Conservation (phyloP, 2,113 vertebrate genomes). For the Gallinago jamesoni region DNA sequence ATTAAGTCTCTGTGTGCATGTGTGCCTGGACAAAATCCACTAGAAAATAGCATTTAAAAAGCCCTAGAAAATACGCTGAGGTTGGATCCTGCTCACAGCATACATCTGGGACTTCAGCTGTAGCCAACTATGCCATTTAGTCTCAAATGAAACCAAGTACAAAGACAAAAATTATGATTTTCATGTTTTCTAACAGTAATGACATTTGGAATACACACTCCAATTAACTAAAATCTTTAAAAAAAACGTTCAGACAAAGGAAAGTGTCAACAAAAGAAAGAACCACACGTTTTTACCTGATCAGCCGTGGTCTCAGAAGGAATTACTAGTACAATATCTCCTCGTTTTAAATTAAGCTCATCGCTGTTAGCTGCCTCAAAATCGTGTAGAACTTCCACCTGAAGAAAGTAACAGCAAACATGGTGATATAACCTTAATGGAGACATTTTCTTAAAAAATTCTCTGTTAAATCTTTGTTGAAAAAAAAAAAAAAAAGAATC, state of each 20-base stretch:
- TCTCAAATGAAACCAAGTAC: not conserved
- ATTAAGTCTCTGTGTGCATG: not conserved
- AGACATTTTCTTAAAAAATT: not conserved
- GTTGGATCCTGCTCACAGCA: not conserved
- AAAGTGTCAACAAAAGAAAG: not conserved
- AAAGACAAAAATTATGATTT: not conserved
- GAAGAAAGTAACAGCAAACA: not conserved
- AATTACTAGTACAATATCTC: conserved; percentile 90
- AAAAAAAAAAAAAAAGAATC: not conserved
- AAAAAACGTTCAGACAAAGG: not conserved
- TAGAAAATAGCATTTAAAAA: not conserved
- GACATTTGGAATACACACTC: not conserved
- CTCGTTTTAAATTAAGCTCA: conserved; percentile 88
- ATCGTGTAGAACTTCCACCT: conserved; percentile 94
- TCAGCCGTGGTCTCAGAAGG: conserved; percentile 87
- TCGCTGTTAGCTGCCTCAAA: conserved; percentile 95
- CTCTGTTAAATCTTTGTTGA: not conserved
- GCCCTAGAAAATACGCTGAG: not conserved
- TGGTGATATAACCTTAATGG: not conserved
- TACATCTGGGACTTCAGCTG: not conserved
- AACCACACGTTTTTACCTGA: conserved; percentile 79
- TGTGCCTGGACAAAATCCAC: not conserved
- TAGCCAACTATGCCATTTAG: not conserved
- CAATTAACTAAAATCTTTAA: not conserved
- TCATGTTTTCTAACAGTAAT: not conserved